phyloP scores from a whole-genome alignment of 2,113 vertebrate genomes.

The Toxotes jaculatrix region DNA sequence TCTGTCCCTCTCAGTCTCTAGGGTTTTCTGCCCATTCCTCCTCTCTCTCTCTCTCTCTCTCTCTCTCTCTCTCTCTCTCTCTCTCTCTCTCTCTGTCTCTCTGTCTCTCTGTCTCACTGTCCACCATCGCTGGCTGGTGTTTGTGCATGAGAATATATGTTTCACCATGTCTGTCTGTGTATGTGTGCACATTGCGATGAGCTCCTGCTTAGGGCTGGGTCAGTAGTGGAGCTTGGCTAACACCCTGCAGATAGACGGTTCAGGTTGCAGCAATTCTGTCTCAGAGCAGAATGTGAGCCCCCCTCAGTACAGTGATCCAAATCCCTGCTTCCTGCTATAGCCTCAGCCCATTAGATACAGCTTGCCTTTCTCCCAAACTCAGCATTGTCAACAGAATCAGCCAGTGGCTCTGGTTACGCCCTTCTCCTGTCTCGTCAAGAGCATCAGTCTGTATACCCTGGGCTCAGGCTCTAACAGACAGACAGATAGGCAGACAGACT shows the following conservation, averaged over 20 bases:
- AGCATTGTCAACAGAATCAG: constrained; percentile 62
- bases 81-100: not conserved
- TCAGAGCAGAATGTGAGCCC: constrained; percentile 80
- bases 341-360: constrained; percentile 58
- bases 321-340: constrained; percentile 66
- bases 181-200: constrained; percentile 14
- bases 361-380: constrained; percentile 66
- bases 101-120: not conserved
- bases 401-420: constrained; percentile 67
- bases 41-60: not conserved
- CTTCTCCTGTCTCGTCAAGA: constrained; percentile 72
- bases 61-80: not conserved
- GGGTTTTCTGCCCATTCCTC: not conserved
- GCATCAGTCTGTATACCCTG: constrained; percentile 45
- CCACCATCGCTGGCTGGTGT: constrained; percentile 12
- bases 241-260: constrained; percentile 55
- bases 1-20: constrained; percentile 29
- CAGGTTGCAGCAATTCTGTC: constrained; percentile 73
- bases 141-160: constrained; percentile 21
- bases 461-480: constrained; percentile 32
- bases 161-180: constrained; percentile 15
- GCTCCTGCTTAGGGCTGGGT: constrained; percentile 40
- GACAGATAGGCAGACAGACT: constrained; percentile 11
- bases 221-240: constrained; percentile 44
- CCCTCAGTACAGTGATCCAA: constrained; percentile 56